Evolutionary conservation across 2,113 vertebrate species (phyloP), one percentile per base, ranked within the genome.

Genomic region (Ophthalmolycus amberensis): DNA sequence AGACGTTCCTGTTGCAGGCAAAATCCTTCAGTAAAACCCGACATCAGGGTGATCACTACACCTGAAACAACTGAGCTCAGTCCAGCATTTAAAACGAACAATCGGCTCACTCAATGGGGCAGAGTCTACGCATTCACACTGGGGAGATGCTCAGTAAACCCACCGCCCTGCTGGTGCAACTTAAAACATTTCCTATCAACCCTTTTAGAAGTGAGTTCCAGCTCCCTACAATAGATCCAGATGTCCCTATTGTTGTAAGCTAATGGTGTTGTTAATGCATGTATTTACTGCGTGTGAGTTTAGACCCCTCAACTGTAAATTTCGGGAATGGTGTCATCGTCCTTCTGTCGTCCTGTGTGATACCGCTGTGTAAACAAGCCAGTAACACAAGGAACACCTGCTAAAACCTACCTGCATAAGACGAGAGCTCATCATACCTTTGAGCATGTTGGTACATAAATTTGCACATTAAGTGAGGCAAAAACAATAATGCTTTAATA

Each of bases 391-490:
- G 44, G 7, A 40, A 56, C 58, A 38, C 29, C 12, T 50, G 52
- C 40, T 50, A 3, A 27, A 59, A 50, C 60, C 60, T 8, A 40
- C 15, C 1, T 20, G 3, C 22, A 14, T 1, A 1, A 5, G 1
- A 37, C 29, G 5, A 40, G 0, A 68, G 25, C 60, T 66, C 44
- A 66, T 76, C 25, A 59, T 15, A 79, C 37, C 9, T 67, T 46
- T 37, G 1, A 75, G 42, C 52, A 9, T 16, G 38, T 37, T 10
- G 15, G 3, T 44, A 6, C 29, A 75, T 29, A 68, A 18, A 42
- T 76, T 56, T 46, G 15, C 65, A 38, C 42, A 56, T n/a, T 32
- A 71, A 62, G 74, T 56, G 58, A 79, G 12, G 25, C 9, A 6
- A 15, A 56, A 32, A 46, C 20, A 6, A 54, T 18, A 15, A n/a